Evolutionary conservation across 2,113 vertebrate species (phyloP), one percentile per base, ranked within the genome.

Genomic region (Myxocyprinus asiaticus): DNA sequence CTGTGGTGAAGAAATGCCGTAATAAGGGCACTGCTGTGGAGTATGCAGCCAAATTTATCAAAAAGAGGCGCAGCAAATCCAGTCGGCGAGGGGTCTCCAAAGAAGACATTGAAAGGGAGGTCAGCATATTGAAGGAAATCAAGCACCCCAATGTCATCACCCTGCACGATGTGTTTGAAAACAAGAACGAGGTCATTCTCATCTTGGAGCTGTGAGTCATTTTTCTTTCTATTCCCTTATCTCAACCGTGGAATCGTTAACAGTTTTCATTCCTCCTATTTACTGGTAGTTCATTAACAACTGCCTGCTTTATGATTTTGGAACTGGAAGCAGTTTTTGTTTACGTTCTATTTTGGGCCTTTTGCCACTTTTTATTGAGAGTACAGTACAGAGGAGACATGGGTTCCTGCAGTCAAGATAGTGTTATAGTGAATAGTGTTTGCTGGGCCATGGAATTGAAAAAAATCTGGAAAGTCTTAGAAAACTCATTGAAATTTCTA

Each of bases 121-220:
- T 99, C 59, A 88, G 91, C 93, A 99, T 99, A 87, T 90, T 99
- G 42, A 97, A 95, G 87, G 95, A 98, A 90, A 96, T 99, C 82
- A 94, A 93, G 81, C 98, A 99, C 86, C 95, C 97, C 4, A 99
- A 99, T 65, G 92, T 99, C 89, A 99, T 99, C 87, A 95, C 94
- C 0, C 92, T 99, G 78, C 94, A 97, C 10, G 93, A 99, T 69
- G 98, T 99, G 70, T 99, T 95, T 4, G 98, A 99, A 83, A 99
- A 90, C 93, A 98, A 99, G 94, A 94, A 92, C 0, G 97, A 99
- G 17, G 97, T 99, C 89, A 97, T 98, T 87, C 95, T 99, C 78
- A 97, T 99, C 88, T 92, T 99, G 80, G 98, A 99, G 88, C 97
- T 99, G 97, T 99, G 92, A 98, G 96, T 97, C 70, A 81, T 7